Base-by-base conservation (phyloP, 1,140 invertebrate species). In the Watersipora subatra region DNA sequence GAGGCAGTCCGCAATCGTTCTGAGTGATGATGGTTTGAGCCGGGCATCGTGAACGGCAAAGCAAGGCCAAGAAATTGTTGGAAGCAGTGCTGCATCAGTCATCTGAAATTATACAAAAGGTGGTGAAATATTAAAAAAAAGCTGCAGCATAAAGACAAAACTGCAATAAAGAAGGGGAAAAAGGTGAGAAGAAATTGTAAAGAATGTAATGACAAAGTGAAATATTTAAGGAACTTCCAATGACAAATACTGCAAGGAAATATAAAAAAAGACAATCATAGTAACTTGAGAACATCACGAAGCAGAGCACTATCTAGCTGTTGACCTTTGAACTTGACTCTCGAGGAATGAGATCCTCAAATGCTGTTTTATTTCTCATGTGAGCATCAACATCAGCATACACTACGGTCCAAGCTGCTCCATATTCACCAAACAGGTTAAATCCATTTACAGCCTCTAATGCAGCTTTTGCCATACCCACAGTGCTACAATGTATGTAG, bases 311-410 rank as follows among this genome's bases (percentile, higher is more conserved):
- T n/a, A n/a, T n/a, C n/a, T n/a, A n/a, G n/a, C n/a, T n/a, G n/a
- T n/a, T n/a, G 22, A 95, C 93, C 84, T 99, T 99, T 7, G 96
- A 97, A 78, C 91, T 95, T 0, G 95, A 99, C 83, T 99, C 96
- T 75, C 95, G 84, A 0, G 97, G 97, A 59, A 99, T 80, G 81
- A 99, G 87, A 7, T 94, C 97, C 83, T 99, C 95, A 81, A 99
- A 97, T 73, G 97, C 99, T 78, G 93, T 97, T 73, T 96, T 84
- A 81, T 99, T 99, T 66, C 97, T 83, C 83, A 97, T 99, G 76
- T 99, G 96, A 24, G 96, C 96, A 84, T 99, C 96, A 73, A 99
- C 98, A 76, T 99, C 96, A 17, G 98, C 94, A 82, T 98, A 99
- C 68, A 99, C 89, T 0, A 99, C 95, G 70, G 93, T 97, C 89